Percentiles rank a stretch among this genome's conserved stretches.
These are phyloP conservation scores for Fratercula arctica DNA, from an alignment of 2,797 vertebrate species.

Conservation along the genomic window DNA sequence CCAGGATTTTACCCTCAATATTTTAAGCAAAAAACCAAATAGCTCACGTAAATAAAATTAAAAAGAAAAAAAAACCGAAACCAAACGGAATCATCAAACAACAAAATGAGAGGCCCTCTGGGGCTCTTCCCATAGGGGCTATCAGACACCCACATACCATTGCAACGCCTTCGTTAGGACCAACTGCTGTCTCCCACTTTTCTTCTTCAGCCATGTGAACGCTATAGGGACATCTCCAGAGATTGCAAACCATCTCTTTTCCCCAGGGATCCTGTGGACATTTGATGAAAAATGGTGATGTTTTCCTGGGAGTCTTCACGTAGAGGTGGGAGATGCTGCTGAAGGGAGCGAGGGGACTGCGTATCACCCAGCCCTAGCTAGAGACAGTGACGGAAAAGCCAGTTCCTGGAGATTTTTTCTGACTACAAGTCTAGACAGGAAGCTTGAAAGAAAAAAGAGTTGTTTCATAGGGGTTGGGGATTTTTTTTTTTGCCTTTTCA, in stretches of 20 bases:
- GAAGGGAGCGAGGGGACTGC: accelerated
- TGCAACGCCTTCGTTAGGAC: neutral
- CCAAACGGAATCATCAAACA: neutral
- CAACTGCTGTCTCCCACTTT: neutral
- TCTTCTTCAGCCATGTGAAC: neutral
- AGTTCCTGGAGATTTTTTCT: neutral
- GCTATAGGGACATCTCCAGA: neutral
- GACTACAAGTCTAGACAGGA: conserved; percentile 68
- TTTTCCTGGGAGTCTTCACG: neutral
- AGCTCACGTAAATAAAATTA: neutral
- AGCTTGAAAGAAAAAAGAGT: conserved; percentile 44
- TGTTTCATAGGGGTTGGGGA: neutral
- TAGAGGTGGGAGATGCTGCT: neutral
- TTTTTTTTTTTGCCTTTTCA: neutral
- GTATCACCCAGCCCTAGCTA: neutral
- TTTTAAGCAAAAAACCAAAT: neutral
- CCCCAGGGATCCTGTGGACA: neutral
- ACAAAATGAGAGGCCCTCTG: neutral
- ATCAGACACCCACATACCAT: conserved; percentile 14
- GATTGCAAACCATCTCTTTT: neutral
- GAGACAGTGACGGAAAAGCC: neutral
- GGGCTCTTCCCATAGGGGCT: neutral
- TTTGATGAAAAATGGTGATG: neutral
- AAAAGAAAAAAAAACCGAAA: neutral
- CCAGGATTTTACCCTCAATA: neutral